phyloP scores from a whole-genome alignment of 1,140 invertebrate species.

The Pogonomyrmex californicus region DNA sequence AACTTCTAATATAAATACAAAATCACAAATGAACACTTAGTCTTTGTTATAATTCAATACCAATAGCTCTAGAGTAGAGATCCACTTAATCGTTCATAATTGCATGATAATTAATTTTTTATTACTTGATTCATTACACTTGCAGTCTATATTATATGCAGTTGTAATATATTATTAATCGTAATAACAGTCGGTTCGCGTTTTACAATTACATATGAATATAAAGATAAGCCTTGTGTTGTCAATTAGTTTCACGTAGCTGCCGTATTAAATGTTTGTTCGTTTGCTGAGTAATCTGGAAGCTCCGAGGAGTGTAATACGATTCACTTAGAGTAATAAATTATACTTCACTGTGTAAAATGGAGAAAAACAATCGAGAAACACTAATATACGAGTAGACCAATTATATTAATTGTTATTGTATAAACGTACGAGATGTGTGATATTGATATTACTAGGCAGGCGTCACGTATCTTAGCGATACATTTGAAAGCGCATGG shows the following conservation, averaged over 20 bases:
- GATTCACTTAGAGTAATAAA: conserved; percentile 81
- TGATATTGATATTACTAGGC: conserved; percentile 84
- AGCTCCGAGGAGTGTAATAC: conserved; percentile 78
- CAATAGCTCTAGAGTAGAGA: conserved; percentile 79
- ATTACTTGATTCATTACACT: conserved; percentile 85
- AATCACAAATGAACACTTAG: conserved; percentile 87
- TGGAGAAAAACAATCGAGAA: conserved; percentile 83
- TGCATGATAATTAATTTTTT: conserved; percentile 83
- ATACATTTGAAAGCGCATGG: conserved; percentile 75
- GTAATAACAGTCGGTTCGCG: conserved; percentile 80
- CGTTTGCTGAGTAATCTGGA: conserved; percentile 76
- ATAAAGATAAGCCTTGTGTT: conserved; percentile 81
- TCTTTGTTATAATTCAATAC: conserved; percentile 85
- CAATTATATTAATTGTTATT: conserved; percentile 84
- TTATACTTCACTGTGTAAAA: conserved; percentile 79
- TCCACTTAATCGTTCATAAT: conserved; percentile 82
- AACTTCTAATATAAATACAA: conserved; percentile 87
- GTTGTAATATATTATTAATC: conserved; percentile 80
- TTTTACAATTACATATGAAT: conserved; percentile 81
- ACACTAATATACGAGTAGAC: conserved; percentile 85
- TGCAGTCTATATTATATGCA: conserved; percentile 85
- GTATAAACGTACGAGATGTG: conserved; percentile 85
- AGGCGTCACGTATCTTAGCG: conserved; percentile 80
- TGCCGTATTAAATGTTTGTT: conserved; percentile 76
- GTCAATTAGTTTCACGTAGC: conserved; percentile 78